Evolutionary conservation across 2,888 invertebrate genomes (phyloP), one percentile per base, ranked within the genome.

Genomic region (Drosophila mercatorum): DNA sequence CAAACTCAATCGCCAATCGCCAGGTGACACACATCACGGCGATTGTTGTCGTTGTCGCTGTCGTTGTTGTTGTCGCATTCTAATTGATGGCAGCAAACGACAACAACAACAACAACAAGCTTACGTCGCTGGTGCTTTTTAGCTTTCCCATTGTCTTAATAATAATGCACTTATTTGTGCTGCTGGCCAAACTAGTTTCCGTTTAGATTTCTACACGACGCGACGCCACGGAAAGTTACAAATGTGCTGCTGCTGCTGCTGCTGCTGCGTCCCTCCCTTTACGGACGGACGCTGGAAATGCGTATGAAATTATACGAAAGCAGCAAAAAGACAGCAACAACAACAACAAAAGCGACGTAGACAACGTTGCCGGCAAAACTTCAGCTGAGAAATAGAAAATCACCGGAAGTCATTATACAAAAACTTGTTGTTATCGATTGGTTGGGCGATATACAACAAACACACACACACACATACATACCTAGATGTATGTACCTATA

Each of bases 361-460:
- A 58, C 75, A 43, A 60, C 80, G 65, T 64, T 64, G 78, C 83
- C 88, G 88, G 88, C 88, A 82, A 83, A 84, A 87, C 88, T 84
- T 87, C 47, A 80, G 81, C 81, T 81, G 78, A 88, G 86, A 88
- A 87, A 88, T 83, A 90, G 90, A 88, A 90, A 89, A 89, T 90
- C 83, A 81, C 90, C 89, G 88, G 89, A 89, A 89, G 89, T 89
- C 83, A 90, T 89, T 89, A 87, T 87, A 88, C 83, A 78, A 89
- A 89, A 90, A 86, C 84, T 85, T 88, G 84, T 88, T 85, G 89
- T 85, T 85, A 85, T 85, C 88, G 84, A 85, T 84, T 84, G 84
- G 87, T 81, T 86, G 84, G 75, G 77, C 83, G 88, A 88, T 84
- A 88, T 77, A 86, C 75, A 46, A 57, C 52, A 67, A 34, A 78